Base-by-base conservation (phyloP, 2,113 vertebrate genomes). In the Gobiocypris rarus region DNA sequence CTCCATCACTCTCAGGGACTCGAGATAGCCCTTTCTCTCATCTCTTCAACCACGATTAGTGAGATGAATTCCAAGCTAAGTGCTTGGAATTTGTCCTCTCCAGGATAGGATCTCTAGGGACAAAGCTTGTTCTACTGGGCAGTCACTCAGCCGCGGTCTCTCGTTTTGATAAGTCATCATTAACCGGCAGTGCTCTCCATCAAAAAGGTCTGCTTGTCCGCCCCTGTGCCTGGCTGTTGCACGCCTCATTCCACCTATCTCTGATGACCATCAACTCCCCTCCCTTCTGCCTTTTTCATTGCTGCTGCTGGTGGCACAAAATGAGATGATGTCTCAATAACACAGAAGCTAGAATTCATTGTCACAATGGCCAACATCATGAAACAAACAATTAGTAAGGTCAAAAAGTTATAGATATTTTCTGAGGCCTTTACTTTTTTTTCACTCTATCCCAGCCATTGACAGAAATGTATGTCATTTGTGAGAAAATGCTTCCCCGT, bases 151-250 rank as follows among this genome's bases (percentile, higher is more conserved):
- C 67, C 24, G n/a, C 52, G 65, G 77, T 45, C 73, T 82, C 65
- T n/a, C 4, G 41, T 75, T 82, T 88, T 88, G 87, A 84, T 82
- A 87, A 89, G 89, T 83, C 61, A 82, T 86, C 87, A 81, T 28
- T 28, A 77, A 82, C 43, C 63, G 65, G 59, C 82, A 74, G 78
- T 78, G 41, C 63, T 86, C 84, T 89, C 86, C 84, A 85, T 87
- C 87, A 87, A 84, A 81, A 83, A 67, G 82, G 67, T 65, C 78
- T 34, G 31, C 67, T 75, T 77, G 78, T 85, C 84, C 82, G 56
- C 85, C 84, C 73, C 67, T 76, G 45, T 73, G 52, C 71, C 82
- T 81, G 41, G 52, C 80, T 78, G 56, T 61, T 81, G 58, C 54
- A 86, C 41, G 83, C 75, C 81, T 86, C 82, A 79, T 83, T 82